phyloP scores from a whole-genome alignment of 1,140 invertebrate species.

The Hylaeus anthracinus region DNA sequence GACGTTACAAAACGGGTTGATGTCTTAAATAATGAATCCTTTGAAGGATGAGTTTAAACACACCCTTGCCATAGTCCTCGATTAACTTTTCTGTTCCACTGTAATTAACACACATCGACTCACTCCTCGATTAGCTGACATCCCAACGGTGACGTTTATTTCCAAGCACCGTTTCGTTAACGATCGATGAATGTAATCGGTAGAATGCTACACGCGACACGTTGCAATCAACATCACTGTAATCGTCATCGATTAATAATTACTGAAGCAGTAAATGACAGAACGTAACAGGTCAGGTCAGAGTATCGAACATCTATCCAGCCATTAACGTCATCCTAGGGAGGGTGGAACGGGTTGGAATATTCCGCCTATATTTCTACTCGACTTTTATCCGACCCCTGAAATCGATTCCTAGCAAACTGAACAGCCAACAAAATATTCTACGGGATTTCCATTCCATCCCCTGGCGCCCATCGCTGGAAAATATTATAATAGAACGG shows the following conservation, averaged over 20 bases:
- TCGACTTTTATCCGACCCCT: conserved; percentile 33
- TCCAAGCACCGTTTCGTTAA: too few relatives aligned
- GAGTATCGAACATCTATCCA: conserved; percentile 35
- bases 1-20: too few relatives aligned
- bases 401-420: conserved; percentile 27
- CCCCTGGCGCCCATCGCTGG: not conserved
- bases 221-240: not conserved
- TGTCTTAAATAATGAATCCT: too few relatives aligned
- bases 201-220: not conserved
- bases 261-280: not conserved
- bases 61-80: too few relatives aligned
- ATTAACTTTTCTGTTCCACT: too few relatives aligned
- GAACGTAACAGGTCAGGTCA: not conserved
- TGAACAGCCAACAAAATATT: conserved; percentile 5
- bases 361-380: conserved; percentile 38
- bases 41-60: too few relatives aligned
- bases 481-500: conserved; percentile 25
- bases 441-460: conserved; percentile 29
- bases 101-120: too few relatives aligned
- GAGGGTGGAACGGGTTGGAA: conserved; percentile 18
- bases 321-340: conserved; percentile 39
- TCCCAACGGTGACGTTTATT: too few relatives aligned
- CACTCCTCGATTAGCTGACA: too few relatives aligned
- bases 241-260: conserved; percentile 26
- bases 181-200: not conserved